A percentile compares a stretch with the other conserved stretches of the same genome.
Conservation (phyloP, 2,797 vertebrate genomes). For the Rachycentron canadum region DNA sequence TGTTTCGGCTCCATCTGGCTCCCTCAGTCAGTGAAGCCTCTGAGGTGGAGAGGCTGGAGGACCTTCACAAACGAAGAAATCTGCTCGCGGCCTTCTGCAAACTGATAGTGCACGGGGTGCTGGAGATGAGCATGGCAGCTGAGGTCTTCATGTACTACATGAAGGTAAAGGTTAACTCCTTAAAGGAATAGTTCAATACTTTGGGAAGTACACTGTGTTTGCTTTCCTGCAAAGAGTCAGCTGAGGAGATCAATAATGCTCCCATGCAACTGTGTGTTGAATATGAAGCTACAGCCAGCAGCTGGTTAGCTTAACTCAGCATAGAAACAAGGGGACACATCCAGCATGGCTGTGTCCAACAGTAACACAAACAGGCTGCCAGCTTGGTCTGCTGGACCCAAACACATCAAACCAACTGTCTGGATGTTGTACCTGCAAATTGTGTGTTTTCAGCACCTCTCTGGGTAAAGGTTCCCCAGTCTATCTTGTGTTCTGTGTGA, state of each 20-base stretch:
- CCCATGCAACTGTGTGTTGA: background rate
- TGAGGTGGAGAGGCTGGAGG: slow-evolving; percentile 81
- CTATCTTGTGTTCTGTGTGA: no score
- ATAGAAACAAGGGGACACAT: background rate
- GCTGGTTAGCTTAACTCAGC: background rate
- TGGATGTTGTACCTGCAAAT: no score
- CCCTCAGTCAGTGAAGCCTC: slow-evolving; percentile 74
- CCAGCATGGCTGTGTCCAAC: background rate
- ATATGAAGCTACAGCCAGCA: background rate
- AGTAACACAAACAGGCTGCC: background rate
- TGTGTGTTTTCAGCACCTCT: no score
- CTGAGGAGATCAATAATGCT: background rate
- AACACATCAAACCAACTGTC: background rate
- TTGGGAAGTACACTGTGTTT: background rate
- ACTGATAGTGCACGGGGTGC: slow-evolving; percentile 87
- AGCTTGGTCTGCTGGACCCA: background rate
- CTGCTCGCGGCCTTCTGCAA: slow-evolving; percentile 92
- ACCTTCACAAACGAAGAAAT: slow-evolving; percentile 87
- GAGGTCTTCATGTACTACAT: slow-evolving; percentile 92
- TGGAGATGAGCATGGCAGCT: slow-evolving; percentile 90
- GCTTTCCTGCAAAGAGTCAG: background rate
- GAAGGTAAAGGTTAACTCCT: slow-evolving; percentile 84
- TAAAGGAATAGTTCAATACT: background rate
- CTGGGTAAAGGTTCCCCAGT: no score
- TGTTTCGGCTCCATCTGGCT: slow-evolving; percentile 40